phyloP scores from a whole-genome alignment of 2,888 invertebrate species.

The Scotopteryx bipunctaria region DNA sequence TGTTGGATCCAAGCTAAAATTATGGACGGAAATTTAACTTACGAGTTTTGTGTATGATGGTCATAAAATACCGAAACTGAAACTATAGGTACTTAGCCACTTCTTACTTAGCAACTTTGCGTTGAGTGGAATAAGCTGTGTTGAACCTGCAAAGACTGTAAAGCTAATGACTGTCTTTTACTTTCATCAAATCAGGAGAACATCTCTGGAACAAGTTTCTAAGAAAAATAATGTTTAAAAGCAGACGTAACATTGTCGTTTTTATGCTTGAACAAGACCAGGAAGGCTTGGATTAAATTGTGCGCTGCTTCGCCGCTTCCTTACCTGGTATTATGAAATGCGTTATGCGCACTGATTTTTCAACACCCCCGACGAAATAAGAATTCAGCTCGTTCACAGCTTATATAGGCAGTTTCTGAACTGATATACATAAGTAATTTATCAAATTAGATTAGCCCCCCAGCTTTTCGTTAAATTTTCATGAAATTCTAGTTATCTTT shows the following conservation, averaged over 20 bases:
- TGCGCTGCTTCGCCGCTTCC: constrained; percentile 42
- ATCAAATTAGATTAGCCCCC: constrained; percentile 48
- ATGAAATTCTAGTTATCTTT: constrained; percentile 30
- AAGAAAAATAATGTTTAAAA: constrained; percentile 19
- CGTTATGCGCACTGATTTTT: constrained; percentile 48
- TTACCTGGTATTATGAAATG: constrained; percentile 47
- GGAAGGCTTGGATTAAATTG: constrained; percentile 45
- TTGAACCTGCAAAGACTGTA: not conserved
- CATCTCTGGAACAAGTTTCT: constrained; percentile 12
- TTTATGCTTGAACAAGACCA: constrained; percentile 24
- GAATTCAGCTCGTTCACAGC: constrained; percentile 44
- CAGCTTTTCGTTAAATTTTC: constrained; percentile 38
- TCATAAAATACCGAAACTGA: no score
- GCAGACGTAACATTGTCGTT: constrained; percentile 12
- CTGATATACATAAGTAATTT: constrained; percentile 47
- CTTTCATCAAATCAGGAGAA: not conserved
- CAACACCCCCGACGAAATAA: constrained; percentile 43
- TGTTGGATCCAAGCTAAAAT: constrained; percentile 5
- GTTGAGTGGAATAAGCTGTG: no score
- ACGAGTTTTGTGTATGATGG: no score
- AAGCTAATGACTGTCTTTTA: not conserved
- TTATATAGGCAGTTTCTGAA: constrained; percentile 37
- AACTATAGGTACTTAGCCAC: no score
- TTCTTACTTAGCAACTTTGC: not conserved
- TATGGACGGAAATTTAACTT: not conserved